Conservation (phyloP, 2,888 invertebrate species). For the Deilephila porcellus region DNA sequence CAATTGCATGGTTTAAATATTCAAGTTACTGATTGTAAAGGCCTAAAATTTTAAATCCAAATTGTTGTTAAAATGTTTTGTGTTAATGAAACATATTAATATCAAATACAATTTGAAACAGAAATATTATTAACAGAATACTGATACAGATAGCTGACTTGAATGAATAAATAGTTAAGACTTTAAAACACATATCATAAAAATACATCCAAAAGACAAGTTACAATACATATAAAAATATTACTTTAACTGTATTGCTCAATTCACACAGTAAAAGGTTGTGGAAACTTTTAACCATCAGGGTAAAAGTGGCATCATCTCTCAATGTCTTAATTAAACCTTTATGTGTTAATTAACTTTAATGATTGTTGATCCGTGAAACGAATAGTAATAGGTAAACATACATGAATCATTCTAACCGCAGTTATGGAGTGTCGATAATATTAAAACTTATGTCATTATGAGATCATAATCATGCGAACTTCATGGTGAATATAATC, state of each 20-base stretch:
- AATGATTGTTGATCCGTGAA: background rate
- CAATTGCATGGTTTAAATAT: no score
- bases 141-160: no score
- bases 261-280: background rate
- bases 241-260: background rate
- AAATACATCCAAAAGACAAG: background rate
- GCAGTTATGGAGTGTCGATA: conserved; percentile 26
- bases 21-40: no score
- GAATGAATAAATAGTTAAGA: no score
- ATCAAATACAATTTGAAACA: no score
- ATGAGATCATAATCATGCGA: conserved; percentile 37
- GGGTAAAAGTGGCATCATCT: background rate
- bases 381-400: conserved; percentile 19
- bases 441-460: conserved; percentile 35
- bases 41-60: no score
- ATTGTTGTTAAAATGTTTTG: no score
- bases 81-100: no score
- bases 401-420: conserved; percentile 27
- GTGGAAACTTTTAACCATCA: background rate
- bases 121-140: no score
- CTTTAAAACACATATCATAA: background rate
- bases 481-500: conserved; percentile 24
- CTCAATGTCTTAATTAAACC: conserved; percentile 20
- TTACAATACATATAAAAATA: background rate
- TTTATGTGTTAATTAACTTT: background rate